Percentiles rank a stretch among this genome's conserved stretches.
Evolutionary conservation across 2,888 invertebrate genomes (phyloP).

Genomic region (Eupithecia exiguata): DNA sequence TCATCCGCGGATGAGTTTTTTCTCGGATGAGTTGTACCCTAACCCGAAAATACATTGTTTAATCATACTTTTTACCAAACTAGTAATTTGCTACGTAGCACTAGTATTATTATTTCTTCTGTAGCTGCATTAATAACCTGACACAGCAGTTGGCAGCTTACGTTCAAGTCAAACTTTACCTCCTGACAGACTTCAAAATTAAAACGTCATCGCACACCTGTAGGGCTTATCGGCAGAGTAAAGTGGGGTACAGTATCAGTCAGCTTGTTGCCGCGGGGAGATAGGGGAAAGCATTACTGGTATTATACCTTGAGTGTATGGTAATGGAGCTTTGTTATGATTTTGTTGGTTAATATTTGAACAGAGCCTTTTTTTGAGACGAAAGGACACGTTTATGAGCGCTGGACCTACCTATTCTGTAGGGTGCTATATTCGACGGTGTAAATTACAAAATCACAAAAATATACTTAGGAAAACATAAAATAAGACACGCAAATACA

Average conservation of each 20-base stretch:
- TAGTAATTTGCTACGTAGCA: not conserved
- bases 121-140: not conserved
- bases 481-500: no score
- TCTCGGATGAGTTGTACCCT: no score
- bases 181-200: conserved; percentile 2
- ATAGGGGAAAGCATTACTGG: not conserved
- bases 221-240: conserved; percentile 13
- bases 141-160: not conserved
- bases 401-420: no score
- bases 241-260: not conserved
- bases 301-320: not conserved
- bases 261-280: not conserved
- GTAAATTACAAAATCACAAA: no score
- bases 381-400: not conserved
- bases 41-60: no score
- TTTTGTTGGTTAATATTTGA: conserved; percentile 3
- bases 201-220: conserved; percentile 23
- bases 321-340: conserved; percentile 1
- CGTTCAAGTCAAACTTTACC: not conserved
- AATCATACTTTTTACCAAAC: not conserved
- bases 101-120: not conserved
- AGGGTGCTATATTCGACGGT: no score
- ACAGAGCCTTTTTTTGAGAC: not conserved
- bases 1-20: no score
- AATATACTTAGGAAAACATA: no score